Percentiles rank a stretch among this genome's conserved stretches.
Conservation (phyloP, 2,113 vertebrate species). For the Pterocles gutturalis region DNA sequence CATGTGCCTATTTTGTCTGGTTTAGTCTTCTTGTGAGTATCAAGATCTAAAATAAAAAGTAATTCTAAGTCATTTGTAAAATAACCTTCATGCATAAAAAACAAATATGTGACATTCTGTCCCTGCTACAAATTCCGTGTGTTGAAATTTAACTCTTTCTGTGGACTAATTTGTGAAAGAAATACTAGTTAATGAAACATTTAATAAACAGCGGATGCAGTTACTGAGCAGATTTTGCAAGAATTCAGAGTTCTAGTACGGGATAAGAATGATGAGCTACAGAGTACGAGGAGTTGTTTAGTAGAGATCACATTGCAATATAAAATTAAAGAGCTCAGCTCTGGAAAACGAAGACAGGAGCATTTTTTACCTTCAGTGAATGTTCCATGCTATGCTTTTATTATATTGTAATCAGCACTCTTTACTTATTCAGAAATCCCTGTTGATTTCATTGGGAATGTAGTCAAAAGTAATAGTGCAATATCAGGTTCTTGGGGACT, state of each 20-base stretch:
- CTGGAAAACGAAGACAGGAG: neutral
- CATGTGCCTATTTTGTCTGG: neutral
- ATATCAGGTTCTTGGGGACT: neutral
- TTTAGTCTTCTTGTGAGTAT: neutral
- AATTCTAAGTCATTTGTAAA: neutral
- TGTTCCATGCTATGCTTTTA: neutral
- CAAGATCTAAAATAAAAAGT: constrained; percentile 12
- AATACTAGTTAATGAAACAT: neutral
- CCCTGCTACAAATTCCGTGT: neutral
- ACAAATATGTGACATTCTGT: neutral
- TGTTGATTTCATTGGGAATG: neutral
- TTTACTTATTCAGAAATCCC: neutral
- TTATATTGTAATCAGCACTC: neutral
- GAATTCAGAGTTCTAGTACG: neutral
- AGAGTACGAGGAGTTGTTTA: neutral
- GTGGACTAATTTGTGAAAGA: neutral
- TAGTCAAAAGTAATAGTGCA: neutral
- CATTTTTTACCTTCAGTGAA: neutral
- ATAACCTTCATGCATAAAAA: neutral
- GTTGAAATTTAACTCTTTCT: neutral
- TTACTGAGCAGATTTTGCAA: neutral
- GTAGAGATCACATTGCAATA: neutral
- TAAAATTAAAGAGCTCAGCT: neutral
- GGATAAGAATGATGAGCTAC: neutral
- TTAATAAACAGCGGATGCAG: neutral